Evolutionary conservation across 2,888 invertebrate species (phyloP), one percentile per base, ranked within the genome.

Genomic region (Drosophila merina): DNA sequence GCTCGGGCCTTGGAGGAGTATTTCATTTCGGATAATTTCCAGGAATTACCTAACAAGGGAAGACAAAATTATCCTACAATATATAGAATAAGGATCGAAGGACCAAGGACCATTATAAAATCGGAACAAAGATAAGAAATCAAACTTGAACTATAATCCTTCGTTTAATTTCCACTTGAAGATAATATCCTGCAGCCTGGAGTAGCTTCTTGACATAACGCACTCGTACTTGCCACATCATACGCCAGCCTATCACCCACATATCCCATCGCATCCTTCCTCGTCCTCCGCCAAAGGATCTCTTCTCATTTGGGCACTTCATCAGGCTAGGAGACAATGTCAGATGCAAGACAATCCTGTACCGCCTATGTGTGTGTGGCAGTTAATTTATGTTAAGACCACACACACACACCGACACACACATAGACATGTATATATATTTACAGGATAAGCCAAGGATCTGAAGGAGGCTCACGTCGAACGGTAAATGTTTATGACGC

Each of bases 401-500:
- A 57, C 36, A 48, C 56, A 57, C 55, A 51, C 40, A 38, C 54
- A 50, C 44, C 33, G n/a, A n/a, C n/a, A n/a, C 54, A 52, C 50
- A 20, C 60, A 51, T 47, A 45, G 40, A 33, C 5, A 5, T 36
- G 5, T n/a, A n/a, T n/a, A 36, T n/a, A 6, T 36, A 36, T 36
- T 2, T 36, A 42, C 50, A 63, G 57, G 33, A 36, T 33, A 36
- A 40, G 44, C 40, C 12, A 42, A 62, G 50, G 66, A 51, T 70
- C 52, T 63, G 40, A 48, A 55, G 55, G 63, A 62, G 49, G 69
- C 81, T 73, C 83, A 83, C 87, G 83, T 87, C 79, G 72, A 79
- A 85, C 82, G 86, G 88, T 83, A 77, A 87, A 83, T 87, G 88
- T 82, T 87, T 85, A 87, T 87, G 86, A 83, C 88, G 57, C 71